Evolutionary conservation across 2,888 invertebrate genomes (phyloP).

Genomic region (Anticlea derivata): DNA sequence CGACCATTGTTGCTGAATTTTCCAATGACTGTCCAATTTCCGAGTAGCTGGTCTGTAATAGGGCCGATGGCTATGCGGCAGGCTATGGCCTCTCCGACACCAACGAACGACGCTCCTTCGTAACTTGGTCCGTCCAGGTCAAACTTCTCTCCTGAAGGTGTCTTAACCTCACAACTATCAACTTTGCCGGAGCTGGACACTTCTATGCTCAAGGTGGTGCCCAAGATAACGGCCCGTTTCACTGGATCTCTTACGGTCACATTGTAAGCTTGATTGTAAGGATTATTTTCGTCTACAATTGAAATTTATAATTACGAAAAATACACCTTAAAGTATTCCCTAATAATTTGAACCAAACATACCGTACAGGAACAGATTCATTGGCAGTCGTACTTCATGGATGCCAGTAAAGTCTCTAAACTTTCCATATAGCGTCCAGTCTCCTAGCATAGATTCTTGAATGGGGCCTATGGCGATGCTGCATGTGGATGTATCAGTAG

Average conservation of each 20-base stretch:
- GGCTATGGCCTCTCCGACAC: conserved; percentile 12
- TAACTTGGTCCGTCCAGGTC: conserved; percentile 19
- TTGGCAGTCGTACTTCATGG: conserved; percentile 42
- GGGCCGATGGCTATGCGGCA: conserved; percentile 46
- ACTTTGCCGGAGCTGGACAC: conserved; percentile 35
- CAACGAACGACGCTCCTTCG: conserved; percentile 38
- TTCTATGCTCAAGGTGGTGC: conserved; percentile 33
- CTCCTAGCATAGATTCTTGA: conserved; percentile 39
- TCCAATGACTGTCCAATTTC: conserved; percentile 50
- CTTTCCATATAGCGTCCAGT: conserved; percentile 51
- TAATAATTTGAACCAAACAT: conserved; percentile 32
- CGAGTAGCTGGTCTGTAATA: conserved; percentile 41
- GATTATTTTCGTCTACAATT: conserved; percentile 47
- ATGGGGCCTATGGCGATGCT: conserved; percentile 48
- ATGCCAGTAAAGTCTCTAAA: conserved; percentile 36
- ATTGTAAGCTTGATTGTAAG: conserved; percentile 51
- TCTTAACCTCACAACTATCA: conserved; percentile 41
- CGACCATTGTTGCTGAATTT: conserved; percentile 46
- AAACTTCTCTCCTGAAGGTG: conserved; percentile 38
- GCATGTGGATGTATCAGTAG: conserved; percentile 34
- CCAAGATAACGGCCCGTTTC: conserved; percentile 41
- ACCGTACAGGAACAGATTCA: conserved; percentile 50
- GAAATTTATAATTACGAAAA: conserved; percentile 11
- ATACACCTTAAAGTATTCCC: neutral
- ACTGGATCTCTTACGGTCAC: conserved; percentile 37